phyloP scores from a whole-genome alignment of 2,888 invertebrate genomes.

The Lithophane leautieri region DNA sequence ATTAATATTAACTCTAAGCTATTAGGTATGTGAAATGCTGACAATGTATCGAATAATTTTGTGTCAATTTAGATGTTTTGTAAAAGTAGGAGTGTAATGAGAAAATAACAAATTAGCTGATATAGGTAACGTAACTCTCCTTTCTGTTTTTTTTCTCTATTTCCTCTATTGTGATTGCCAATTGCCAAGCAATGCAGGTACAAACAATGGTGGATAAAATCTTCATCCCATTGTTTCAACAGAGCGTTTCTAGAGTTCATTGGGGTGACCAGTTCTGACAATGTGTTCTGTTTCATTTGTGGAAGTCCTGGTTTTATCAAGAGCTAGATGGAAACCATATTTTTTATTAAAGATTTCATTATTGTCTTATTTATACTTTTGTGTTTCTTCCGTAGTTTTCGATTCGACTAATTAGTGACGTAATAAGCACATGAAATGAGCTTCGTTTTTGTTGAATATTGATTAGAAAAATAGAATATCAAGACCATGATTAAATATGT shows the following conservation, averaged over 20 bases:
- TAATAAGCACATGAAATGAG: background rate
- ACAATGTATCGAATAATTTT: too few species aligned
- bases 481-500: too few species aligned
- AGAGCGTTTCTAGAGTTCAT: conserved; percentile 1
- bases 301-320: background rate
- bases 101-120: background rate
- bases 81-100: too few species aligned
- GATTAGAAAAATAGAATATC: too few species aligned
- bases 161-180: background rate
- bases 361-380: background rate
- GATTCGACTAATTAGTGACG: too few species aligned
- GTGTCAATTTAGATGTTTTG: too few species aligned
- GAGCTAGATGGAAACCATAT: background rate
- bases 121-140: background rate
- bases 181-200: background rate
- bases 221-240: conserved; percentile 12
- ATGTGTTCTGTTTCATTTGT: background rate
- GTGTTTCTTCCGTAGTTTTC: too few species aligned
- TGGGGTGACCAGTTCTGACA: conserved; percentile 29
- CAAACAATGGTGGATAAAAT: conserved; percentile 12
- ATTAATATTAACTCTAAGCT: too few species aligned
- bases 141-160: background rate
- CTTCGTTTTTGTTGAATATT: background rate
- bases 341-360: background rate
- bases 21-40: too few species aligned